Evolutionary conservation across 1,140 invertebrate genomes (phyloP), one percentile per base, ranked within the genome.

Genomic region (Lethocerus indicus): DNA sequence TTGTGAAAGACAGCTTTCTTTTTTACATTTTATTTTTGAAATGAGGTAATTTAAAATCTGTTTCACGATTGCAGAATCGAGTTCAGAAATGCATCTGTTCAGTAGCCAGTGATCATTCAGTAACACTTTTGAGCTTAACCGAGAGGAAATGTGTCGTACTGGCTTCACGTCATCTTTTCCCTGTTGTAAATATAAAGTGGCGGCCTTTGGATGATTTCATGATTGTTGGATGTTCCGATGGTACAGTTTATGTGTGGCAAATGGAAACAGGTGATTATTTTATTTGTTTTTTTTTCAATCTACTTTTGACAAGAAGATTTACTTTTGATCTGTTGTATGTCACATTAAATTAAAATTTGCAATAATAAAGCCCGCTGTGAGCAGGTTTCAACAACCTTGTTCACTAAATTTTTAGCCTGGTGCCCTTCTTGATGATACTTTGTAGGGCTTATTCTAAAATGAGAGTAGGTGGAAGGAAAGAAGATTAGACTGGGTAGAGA

Each of bases 181-280:
- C 95, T 0, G 87, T 99, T 27, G 81, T 87, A 5, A 84, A 81
- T 24, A 94, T 98, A 47, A 95, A 96, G 65, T 98, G 93, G 92
- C 72, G 94, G 24, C 93, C 94, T 0, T 71, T 93, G 2, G 94
- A 98, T 65, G 95, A 98, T 63, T 98, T 97, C 62, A 88, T 98
- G 74, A 84, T 98, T 54, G 87, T 98, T 16, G 88, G 88, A n/a
- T 96, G 92, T 63, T 85, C 88, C 12, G 94, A 98, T 70, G 92
- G 93, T 14, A 91, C 90, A 5, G 91, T 97, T 9, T 96, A 97
- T 64, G 90, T 98, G 1, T 98, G 95, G 95, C 93, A 98, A 73
- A 98, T 99, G 92, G 95, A 98, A 70, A 98, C 94, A 39, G 93
- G 79, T 76, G 54, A 57, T 55, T 50, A 14, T 26, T 23, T 36